Base-by-base conservation (phyloP, 2,113 vertebrate species). In the Seriola dumerili region DNA sequence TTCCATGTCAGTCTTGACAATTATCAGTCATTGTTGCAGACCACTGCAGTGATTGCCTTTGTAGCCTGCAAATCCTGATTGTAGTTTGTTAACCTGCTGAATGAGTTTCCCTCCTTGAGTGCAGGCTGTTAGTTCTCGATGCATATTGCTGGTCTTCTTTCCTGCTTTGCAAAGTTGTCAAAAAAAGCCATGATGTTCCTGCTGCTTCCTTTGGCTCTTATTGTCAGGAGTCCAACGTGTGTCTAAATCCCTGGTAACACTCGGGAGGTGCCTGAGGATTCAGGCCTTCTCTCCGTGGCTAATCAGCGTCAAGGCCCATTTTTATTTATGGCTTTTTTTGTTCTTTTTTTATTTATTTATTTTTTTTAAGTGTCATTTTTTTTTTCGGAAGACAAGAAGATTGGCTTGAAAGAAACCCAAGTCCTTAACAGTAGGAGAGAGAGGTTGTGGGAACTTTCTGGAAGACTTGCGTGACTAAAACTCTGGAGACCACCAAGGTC, bases 381-480 rank as follows among this genome's bases (percentile, higher is more conserved):
- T 86, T 55, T 85, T 86, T 88, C 32, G 92, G 94, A 96, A 95
- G 94, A 96, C 94, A 52, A 76, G 34, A 83, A 67, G 78, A 91
- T 90, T 72, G 46, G 72, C 71, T 71, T 76, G 66, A 86, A 57
- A 86, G 68, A 77, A 68, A 83, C 48, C 57, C 63, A 68, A 81
- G 86, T 89, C 80, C 48, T 68, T 48, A 65, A 64, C 23, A 64
- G 68, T 8, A 71, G 64, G 78, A 78, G 44, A 38, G 44, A 76
- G 68, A 62, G 81, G 72, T 84, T 69, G 19, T 72, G 85, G 81
- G 59, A 83, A 73, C 76, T 63, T 76, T 91, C 82, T 93, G 91
- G 93, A 95, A 94, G 93, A 95, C 93, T 90, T 72, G 87, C 84
- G 80, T 93, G 84, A 88, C 84, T 34, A 10, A 66, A 87, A 29